These are phyloP conservation scores for Chrysolina oricalcia DNA, from an alignment of 2,888 invertebrate genomes.

Conservation along the genomic window DNA sequence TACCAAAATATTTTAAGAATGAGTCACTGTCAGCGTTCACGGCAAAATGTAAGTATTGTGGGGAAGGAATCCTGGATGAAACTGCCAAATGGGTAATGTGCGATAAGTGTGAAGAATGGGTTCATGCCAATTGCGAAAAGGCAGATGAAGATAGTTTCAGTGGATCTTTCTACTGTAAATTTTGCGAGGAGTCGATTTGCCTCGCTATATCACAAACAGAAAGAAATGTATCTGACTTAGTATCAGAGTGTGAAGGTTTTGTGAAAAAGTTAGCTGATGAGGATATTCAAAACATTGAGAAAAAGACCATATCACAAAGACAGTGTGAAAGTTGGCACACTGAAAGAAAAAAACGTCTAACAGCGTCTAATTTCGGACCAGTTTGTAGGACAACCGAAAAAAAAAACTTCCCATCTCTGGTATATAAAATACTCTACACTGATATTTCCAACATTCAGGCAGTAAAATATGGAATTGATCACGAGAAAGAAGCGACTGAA, in stretches of 20 bases:
- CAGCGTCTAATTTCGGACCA: neutral
- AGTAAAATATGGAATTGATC: neutral
- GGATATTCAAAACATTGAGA: neutral
- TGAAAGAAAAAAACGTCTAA: conserved; percentile 1
- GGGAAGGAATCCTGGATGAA: conserved; percentile 1
- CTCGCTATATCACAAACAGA: too few species aligned
- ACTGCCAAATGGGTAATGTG: conserved; percentile 30
- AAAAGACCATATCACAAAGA: neutral
- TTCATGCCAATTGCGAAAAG: conserved; percentile 11
- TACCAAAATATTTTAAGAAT: conserved; percentile 11
- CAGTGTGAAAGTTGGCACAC: neutral
- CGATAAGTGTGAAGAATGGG: conserved; percentile 26
- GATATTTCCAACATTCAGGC: neutral
- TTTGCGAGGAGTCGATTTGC: neutral
- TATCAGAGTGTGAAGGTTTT: neutral
- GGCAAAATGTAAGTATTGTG: conserved; percentile 17
- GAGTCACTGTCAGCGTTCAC: neutral
- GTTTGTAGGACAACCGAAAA: neutral
- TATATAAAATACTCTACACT: neutral
- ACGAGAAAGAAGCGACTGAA: neutral
- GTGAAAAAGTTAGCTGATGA: neutral
- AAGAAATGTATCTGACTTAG: neutral
- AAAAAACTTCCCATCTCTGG: neutral
- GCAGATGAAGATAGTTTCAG: neutral
- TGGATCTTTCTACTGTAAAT: neutral